Conservation (phyloP, 2,888 invertebrate species). For the Pollenia amentaria region DNA sequence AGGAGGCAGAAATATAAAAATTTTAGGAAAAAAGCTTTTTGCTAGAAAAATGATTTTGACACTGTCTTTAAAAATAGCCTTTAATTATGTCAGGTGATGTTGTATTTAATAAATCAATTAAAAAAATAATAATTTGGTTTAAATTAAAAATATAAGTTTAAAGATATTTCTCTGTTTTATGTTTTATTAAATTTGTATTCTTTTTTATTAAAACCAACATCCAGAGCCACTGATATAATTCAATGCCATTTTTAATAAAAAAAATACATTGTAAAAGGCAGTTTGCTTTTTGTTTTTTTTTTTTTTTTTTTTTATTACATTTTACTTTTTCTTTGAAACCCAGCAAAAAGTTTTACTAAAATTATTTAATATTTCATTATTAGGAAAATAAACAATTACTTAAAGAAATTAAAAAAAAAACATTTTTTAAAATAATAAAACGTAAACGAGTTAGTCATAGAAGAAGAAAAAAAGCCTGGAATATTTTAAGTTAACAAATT, state of each 20-base stretch:
- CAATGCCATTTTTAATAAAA: conserved; percentile 78
- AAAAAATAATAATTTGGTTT: not conserved
- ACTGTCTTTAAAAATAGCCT: conserved; percentile 78
- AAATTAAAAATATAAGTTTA: not conserved
- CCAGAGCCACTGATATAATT: conserved; percentile 82
- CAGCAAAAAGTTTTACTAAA: not conserved
- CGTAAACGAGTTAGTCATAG: not conserved
- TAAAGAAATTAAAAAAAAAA: not conserved
- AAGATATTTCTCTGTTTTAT: not conserved
- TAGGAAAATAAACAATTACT: conserved; percentile 49
- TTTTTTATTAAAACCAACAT: conserved; percentile 75
- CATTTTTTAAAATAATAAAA: not conserved
- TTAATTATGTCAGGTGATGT: conserved; percentile 81
- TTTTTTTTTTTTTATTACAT: not conserved
- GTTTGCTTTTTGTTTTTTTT: not conserved
- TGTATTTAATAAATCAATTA: conserved; percentile 51
- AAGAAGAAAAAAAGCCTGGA: not conserved
- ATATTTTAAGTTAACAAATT: too few species aligned
- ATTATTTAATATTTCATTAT: conserved; percentile 44
- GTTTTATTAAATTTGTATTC: not conserved
- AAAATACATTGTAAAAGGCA: conserved; percentile 48
- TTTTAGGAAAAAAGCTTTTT: conserved; percentile 48
- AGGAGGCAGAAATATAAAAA: conserved; percentile 79
- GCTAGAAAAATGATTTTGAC: conserved; percentile 37
- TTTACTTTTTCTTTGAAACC: not conserved